Evolutionary conservation across 2,888 invertebrate genomes (phyloP), one percentile per base, ranked within the genome.

Genomic region (Amitus sp.): DNA sequence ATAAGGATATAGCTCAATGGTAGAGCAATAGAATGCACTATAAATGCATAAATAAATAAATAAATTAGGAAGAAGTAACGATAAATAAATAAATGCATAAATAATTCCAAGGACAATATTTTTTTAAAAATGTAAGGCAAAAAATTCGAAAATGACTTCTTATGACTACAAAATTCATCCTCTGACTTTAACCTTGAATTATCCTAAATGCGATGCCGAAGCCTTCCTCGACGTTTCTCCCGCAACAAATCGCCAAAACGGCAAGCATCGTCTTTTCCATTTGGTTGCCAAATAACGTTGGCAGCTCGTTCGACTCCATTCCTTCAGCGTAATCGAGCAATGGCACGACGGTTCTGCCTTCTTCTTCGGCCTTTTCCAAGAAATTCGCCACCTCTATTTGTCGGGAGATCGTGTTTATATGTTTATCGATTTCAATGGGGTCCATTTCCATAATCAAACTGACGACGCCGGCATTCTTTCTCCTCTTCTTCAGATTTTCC

Each of bases 311-410:
- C 28, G 46, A 50, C 4, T 70, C 66, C 5, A 60, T 42, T n/a
- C 51, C 62, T 23, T 75, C 78, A 20, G 57, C 67, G 37, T 75
- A 65, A 17, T 55, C 73, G 10, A 80, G 64, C 57, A 76, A 76
- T 28, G 73, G 68, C 12, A 46, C 62, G 0, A 76, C 71, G 1
- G 56, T 20, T 54, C 77, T 70, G 1, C 85, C 86, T 49, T 80
- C 84, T 9, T 82, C 82, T 77, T 93, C 92, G 63, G 89, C 88
- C 2, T 84, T 84, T 0, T 88, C 85, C 15, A 94, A 79, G 77
- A 89, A 93, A 69, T 91, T 90, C 0, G 90, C 88, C 0, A 94
- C 85, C 71, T 95, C 94, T 70, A 90, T 88, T 79, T 96, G 95
- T n/a, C 90, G 84, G 3, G 87, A 86, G 65, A 95, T 90, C 0